Conservation (phyloP, 2,797 vertebrate genomes). For the Okamejei kenojei region DNA sequence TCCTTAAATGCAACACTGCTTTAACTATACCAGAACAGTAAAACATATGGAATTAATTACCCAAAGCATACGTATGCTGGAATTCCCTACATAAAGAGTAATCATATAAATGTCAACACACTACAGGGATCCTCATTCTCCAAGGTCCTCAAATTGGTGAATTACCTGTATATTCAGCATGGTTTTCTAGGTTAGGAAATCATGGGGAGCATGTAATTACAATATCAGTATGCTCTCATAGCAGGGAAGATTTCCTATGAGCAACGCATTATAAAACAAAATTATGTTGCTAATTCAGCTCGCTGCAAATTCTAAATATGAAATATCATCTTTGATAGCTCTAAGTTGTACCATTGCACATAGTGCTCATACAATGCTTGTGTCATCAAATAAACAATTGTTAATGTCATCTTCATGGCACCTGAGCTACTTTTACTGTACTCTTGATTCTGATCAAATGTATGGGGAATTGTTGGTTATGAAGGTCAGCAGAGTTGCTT, state of each 20-base stretch:
- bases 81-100: not conserved
- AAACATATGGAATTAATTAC: not conserved
- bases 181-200: not conserved
- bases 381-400: not conserved
- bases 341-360: not conserved
- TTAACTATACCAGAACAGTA: too few relatives aligned
- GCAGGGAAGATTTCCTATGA: not conserved
- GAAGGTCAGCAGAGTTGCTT: slow-evolving; percentile 6
- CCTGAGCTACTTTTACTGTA: not conserved
- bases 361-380: not conserved
- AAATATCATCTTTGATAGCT: not conserved
- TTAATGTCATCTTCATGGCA: not conserved
- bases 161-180: not conserved
- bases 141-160: not conserved
- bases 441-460: slow-evolving; percentile 6
- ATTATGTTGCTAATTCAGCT: not conserved
- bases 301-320: not conserved
- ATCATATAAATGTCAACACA: not conserved
- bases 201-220: not conserved
- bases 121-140: not conserved
- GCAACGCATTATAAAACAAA: not conserved
- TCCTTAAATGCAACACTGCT: too few relatives aligned
- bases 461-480: not conserved
- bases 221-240: not conserved
- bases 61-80: not conserved